Percentiles rank a stretch among this genome's conserved stretches.
Conservation (phyloP, 2,113 vertebrate species). For the Melanerpes formicivorus region DNA sequence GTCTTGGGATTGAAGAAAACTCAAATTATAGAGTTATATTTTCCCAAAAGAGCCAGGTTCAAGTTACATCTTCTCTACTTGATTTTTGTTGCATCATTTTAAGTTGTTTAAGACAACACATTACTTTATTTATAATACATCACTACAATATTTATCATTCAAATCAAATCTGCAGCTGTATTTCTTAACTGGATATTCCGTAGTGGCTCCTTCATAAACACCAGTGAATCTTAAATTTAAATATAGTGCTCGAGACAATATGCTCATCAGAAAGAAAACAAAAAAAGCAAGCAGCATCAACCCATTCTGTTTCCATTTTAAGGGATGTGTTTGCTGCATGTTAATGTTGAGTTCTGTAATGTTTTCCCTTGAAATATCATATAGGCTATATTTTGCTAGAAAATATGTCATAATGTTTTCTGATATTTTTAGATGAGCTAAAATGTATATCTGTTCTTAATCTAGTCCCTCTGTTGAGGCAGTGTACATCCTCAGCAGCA, state of each 20-base stretch:
- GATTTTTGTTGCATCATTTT: neutral
- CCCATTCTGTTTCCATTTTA: neutral
- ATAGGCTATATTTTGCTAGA: conserved; percentile 2
- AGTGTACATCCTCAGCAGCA: conserved; percentile 70
- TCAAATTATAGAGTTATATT: neutral
- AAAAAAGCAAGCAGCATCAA: neutral
- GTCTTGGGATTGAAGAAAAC: neutral
- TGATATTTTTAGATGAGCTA: conserved; percentile 66
- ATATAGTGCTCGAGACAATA: conserved; percentile 41
- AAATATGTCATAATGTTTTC: conserved; percentile 64
- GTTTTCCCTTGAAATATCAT: conserved; percentile 23
- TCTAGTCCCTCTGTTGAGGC: conserved; percentile 67
- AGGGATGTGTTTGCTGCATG: neutral
- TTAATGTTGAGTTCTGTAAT: neutral
- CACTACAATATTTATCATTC: conserved; percentile 46
- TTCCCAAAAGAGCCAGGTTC: neutral
- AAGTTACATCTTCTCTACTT: neutral
- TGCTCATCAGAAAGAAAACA: conserved; percentile 7
- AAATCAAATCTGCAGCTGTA: conserved; percentile 45
- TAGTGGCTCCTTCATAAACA: conserved; percentile 2
- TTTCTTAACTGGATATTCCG: conserved; percentile 24
- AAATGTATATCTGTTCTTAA: conserved; percentile 66
- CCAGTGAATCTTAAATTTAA: conserved; percentile 38
- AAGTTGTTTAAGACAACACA: conserved; percentile 28
- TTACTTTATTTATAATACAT: conserved; percentile 33